phyloP scores from a whole-genome alignment of 2,113 vertebrate species.

The Pheucticus melanocephalus region DNA sequence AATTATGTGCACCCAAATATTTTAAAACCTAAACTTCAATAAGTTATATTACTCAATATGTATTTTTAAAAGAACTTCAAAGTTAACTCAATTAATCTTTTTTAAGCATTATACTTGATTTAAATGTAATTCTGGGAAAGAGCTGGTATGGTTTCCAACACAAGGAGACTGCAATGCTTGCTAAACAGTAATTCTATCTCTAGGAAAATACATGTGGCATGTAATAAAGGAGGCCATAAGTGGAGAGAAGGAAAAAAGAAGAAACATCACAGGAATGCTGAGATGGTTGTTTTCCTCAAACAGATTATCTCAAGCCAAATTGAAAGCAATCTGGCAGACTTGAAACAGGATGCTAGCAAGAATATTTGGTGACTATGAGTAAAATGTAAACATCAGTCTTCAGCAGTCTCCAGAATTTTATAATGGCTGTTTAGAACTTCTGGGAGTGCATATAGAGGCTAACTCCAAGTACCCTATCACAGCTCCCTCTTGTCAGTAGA shows the following conservation, averaged over 20 bases:
- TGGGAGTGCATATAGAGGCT: background rate
- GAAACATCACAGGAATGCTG: background rate
- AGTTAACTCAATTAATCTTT: background rate
- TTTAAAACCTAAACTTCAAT: background rate
- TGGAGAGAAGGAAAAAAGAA: background rate
- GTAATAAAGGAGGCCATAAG: background rate
- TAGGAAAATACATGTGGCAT: background rate
- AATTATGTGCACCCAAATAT: background rate
- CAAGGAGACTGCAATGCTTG: background rate
- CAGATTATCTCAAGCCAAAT: background rate
- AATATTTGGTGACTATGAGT: background rate
- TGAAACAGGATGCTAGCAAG: background rate
- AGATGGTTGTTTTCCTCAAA: background rate
- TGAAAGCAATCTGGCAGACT: background rate
- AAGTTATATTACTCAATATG: background rate
- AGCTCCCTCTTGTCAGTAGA: background rate
- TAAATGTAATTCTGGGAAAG: background rate
- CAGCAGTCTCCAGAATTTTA: background rate
- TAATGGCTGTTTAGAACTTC: background rate
- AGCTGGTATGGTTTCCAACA: background rate
- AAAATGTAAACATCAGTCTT: conserved; percentile 5
- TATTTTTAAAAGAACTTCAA: background rate
- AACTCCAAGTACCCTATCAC: background rate
- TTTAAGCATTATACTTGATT: background rate
- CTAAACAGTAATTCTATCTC: background rate